phyloP scores from a whole-genome alignment of 2,888 invertebrate genomes.

The Dolichomitus sp. region DNA sequence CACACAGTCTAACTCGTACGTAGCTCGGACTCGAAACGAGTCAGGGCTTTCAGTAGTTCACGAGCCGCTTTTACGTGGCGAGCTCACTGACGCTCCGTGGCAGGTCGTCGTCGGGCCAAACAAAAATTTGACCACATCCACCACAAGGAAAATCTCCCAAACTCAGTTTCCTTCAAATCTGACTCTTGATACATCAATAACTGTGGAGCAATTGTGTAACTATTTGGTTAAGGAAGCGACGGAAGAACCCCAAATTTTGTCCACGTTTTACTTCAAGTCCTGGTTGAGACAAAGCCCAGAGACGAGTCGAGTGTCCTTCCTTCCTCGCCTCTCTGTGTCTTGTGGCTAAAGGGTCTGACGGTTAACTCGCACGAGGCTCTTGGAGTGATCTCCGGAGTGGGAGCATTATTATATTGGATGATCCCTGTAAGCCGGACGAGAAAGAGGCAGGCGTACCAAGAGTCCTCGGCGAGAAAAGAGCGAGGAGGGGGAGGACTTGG shows the following conservation, averaged over 20 bases:
- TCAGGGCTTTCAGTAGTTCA: slow-evolving; percentile 77
- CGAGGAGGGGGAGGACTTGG: slow-evolving; percentile 43
- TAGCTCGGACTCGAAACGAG: slow-evolving; percentile 37
- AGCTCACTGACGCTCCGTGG: not conserved
- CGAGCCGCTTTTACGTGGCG: slow-evolving; percentile 76
- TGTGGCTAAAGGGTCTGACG: slow-evolving; percentile 11
- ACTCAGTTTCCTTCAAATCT: not conserved
- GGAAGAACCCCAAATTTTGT: not conserved
- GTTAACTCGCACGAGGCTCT: slow-evolving; percentile 2
- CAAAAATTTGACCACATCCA: not conserved
- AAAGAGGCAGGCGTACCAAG: slow-evolving; percentile 60
- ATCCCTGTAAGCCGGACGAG: slow-evolving; percentile 45
- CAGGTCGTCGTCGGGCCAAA: not conserved
- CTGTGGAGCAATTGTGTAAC: not conserved
- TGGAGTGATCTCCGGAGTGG: slow-evolving; percentile 29
- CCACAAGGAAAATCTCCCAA: not conserved
- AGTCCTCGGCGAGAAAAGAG: slow-evolving; percentile 26
- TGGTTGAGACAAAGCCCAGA: not conserved
- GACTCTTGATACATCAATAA: not conserved
- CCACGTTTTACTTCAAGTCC: not conserved
- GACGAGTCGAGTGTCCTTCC: slow-evolving; percentile 71
- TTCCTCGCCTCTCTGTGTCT: slow-evolving; percentile 13
- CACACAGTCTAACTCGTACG: slow-evolving; percentile 57
- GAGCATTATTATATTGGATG: slow-evolving; percentile 57
- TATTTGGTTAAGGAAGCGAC: not conserved